phyloP scores from a whole-genome alignment of 2,113 vertebrate species.

The Delphinus delphis region DNA sequence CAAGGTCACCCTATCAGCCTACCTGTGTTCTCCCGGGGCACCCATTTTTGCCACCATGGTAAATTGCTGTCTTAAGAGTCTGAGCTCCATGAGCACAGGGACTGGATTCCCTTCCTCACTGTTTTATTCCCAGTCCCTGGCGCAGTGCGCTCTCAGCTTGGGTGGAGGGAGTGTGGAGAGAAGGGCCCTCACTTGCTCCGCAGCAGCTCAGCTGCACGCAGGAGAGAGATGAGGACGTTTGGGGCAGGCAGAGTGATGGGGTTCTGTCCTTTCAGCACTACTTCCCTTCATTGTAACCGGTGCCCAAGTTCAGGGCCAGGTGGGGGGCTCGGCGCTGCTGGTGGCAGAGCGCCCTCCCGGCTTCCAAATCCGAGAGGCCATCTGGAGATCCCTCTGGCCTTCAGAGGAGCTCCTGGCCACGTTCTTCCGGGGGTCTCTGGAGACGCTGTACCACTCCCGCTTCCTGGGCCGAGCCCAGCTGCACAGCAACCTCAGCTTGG shows the following conservation, averaged over 20 bases:
- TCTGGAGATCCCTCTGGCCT: slow-evolving; percentile 75
- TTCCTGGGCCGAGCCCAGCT: slow-evolving; percentile 76
- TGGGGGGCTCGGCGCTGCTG: slow-evolving; percentile 50
- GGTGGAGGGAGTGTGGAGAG: not conserved
- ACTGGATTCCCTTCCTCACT: not conserved
- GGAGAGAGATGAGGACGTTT: rapidly evolving
- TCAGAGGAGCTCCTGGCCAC: slow-evolving; percentile 77
- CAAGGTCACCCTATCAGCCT: not conserved
- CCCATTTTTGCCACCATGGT: not conserved
- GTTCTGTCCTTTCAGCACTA: slow-evolving; percentile 28
- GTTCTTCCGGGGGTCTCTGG: slow-evolving; percentile 55
- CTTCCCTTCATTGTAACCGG: not conserved
- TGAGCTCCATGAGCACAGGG: not conserved
- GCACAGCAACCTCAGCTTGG: slow-evolving; percentile 74
- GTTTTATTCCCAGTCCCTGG: not conserved
- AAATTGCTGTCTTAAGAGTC: not conserved
- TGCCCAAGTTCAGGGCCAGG: slow-evolving; percentile 56
- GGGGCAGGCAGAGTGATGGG: not conserved
- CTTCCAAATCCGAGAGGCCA: slow-evolving; percentile 75
- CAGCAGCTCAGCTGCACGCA: not conserved
- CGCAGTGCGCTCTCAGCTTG: not conserved
- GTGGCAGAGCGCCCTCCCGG: not conserved
- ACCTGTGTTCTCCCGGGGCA: not conserved
- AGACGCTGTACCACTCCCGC: slow-evolving; percentile 75
- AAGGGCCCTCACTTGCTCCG: not conserved